Conservation (phyloP, 2,797 vertebrate species). For the Clamator glandarius region DNA sequence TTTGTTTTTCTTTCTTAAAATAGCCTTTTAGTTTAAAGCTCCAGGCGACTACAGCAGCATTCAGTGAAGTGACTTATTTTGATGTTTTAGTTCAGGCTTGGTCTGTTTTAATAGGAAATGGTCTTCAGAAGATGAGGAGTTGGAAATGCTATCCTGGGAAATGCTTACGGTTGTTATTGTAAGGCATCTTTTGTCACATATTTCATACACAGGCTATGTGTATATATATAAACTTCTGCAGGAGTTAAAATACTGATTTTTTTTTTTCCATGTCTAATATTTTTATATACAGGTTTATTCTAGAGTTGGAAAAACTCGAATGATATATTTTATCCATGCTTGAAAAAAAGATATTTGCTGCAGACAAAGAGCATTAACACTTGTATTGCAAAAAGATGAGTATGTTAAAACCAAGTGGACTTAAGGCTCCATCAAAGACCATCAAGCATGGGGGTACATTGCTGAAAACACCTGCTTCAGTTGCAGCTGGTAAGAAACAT, state of each 20-base stretch:
- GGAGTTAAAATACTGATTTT: background rate
- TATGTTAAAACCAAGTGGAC: constrained; percentile 89
- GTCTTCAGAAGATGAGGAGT: background rate
- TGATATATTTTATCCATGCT: constrained; percentile 82
- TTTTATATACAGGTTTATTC: constrained; percentile 57
- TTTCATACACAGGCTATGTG: background rate
- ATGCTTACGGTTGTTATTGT: background rate
- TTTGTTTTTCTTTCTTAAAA: constrained; percentile 47
- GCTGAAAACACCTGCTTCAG: constrained; percentile 79
- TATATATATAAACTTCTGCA: background rate
- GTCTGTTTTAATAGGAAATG: background rate
- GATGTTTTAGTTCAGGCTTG: background rate
- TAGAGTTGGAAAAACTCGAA: constrained; percentile 18
- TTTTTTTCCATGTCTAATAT: background rate
- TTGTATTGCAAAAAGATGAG: constrained; percentile 80
- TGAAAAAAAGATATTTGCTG: constrained; percentile 77
- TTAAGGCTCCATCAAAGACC: constrained; percentile 94
- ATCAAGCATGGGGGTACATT: constrained; percentile 81
- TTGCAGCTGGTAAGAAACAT: constrained; percentile 72
- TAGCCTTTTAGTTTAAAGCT: constrained; percentile 12
- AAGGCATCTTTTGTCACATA: background rate
- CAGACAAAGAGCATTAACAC: constrained; percentile 64
- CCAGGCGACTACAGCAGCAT: background rate
- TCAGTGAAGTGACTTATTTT: background rate
- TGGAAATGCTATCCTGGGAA: background rate